Conservation (phyloP, 1,140 invertebrate genomes). For the Conus ventricosus region DNA sequence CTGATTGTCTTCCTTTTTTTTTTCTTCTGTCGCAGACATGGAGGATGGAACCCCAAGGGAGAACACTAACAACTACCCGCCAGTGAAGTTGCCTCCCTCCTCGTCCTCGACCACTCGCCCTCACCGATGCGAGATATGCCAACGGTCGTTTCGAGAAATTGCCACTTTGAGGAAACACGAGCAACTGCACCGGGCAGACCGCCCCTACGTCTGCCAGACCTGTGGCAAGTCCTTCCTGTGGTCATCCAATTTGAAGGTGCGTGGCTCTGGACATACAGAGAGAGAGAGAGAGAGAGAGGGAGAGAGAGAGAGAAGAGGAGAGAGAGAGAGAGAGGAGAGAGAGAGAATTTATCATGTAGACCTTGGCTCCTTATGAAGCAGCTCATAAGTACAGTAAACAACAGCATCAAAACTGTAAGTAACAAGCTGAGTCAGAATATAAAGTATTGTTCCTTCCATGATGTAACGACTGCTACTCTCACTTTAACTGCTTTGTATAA, state of each 20-base stretch:
- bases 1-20: too few relatives aligned
- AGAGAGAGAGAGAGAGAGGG: too few relatives aligned
- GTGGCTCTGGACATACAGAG: not conserved
- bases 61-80: conserved; percentile 37
- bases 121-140: conserved; percentile 92
- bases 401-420: too few relatives aligned
- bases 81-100: conserved; percentile 41
- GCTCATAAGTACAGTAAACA: too few relatives aligned
- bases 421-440: too few relatives aligned
- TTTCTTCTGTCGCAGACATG: conserved; percentile 52
- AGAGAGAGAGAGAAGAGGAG: too few relatives aligned
- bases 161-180: conserved; percentile 72
- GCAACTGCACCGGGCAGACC: conserved; percentile 70
- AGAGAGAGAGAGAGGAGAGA: too few relatives aligned
- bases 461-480: too few relatives aligned
- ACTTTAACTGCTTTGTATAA: too few relatives aligned
- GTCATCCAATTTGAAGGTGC: conserved; percentile 68
- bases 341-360: too few relatives aligned
- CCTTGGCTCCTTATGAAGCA: too few relatives aligned
- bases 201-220: conserved; percentile 71
- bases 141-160: conserved; percentile 79
- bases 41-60: conserved; percentile 49
- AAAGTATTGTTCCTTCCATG: too few relatives aligned
- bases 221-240: conserved; percentile 72
- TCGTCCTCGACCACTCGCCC: conserved; percentile 85